Percentiles rank a stretch among this genome's conserved stretches.
Evolutionary conservation across 2,113 vertebrate genomes (phyloP).

Genomic region (Sisor rabdophorus): DNA sequence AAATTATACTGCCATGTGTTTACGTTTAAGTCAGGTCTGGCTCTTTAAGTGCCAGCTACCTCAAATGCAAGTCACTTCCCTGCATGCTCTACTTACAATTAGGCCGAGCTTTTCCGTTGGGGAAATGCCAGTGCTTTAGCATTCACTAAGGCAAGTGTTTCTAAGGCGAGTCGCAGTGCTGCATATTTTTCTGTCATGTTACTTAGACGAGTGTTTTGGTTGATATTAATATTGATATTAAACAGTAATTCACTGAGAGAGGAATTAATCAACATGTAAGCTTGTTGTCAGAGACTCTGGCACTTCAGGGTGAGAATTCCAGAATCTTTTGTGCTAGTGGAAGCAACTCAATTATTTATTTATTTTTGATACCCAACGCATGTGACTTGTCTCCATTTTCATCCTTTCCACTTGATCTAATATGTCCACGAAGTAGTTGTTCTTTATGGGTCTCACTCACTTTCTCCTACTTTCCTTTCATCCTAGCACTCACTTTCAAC

Average conservation of each 20-base stretch:
- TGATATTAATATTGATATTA: constrained; percentile 42
- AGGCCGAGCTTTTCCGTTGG: constrained; percentile 47
- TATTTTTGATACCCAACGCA: constrained; percentile 24
- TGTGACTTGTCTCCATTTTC: constrained; percentile 47
- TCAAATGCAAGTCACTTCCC: constrained; percentile 41
- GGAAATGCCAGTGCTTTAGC: constrained; percentile 39
- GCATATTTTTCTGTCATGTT: constrained; percentile 53
- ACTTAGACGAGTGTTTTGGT: constrained; percentile 17
- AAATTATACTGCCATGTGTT: constrained; percentile 58
- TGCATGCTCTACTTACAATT: constrained; percentile 52
- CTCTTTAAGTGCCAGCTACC: constrained; percentile 35
- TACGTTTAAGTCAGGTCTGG: constrained; percentile 34
- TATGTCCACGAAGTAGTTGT: constrained; percentile 47
- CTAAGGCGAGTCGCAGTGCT: constrained; percentile 29
- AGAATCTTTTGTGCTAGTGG: neutral
- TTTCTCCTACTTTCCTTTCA: constrained; percentile 45
- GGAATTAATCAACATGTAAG: constrained; percentile 43
- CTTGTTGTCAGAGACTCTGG: constrained; percentile 26
- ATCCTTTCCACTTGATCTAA: constrained; percentile 50
- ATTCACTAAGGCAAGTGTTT: constrained; percentile 39
- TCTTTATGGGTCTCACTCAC: constrained; percentile 47
- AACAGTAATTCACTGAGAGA: constrained; percentile 44
- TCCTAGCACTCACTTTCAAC: constrained; percentile 55
- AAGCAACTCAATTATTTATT: constrained; percentile 48
- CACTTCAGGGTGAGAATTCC: constrained; percentile 32